Evolutionary conservation across 2,797 vertebrate species (phyloP), one percentile per base, ranked within the genome.

Genomic region (Halcyon badia): DNA sequence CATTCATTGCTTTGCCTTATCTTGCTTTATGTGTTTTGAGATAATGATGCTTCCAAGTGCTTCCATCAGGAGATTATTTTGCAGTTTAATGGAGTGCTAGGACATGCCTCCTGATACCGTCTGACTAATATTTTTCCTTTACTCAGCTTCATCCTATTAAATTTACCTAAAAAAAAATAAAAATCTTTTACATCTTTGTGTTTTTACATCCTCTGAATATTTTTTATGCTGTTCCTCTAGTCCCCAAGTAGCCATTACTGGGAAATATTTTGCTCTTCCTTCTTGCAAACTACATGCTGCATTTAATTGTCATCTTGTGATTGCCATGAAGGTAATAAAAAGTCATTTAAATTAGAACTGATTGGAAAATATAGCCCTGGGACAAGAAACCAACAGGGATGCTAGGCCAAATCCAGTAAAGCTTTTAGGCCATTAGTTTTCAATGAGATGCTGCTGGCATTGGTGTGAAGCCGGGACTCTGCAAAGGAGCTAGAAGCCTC

Each of bases 301-400:
- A 19, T 72, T 82, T 90, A 89, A 89, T 48, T 94, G 60, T 70
- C 73, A 87, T 57, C 9, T 77, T 77, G 44, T 0, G 5, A 76
- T 89, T 83, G 54, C 46, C 42, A 39, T 46, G 41, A 87, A 91
- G 83, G 73, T 71, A 95, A 92, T 90, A 78, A 89, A 92, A 96
- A 91, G 30, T 33, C 19, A 66, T 82, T 93, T 87, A 87, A 94
- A 70, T 64, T 83, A 83, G 56, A 92, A 60, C 31, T 37, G 28
- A 73, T 66, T 83, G 60, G 17, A 96, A 94, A 93, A 88, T 58
- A 54, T 2, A 92, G 42, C 68, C 33, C 42, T 56, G 51, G 81
- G 66, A 61, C 56, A 84, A 46, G 49, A 96, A 92, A 25, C 5
- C 48, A 77, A 39, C 14, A 71, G 31, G 18, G 92, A 68, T 31